These are phyloP conservation scores for Synergus gifuensis DNA, from an alignment of 2,888 invertebrate species.

Conservation along the genomic window DNA sequence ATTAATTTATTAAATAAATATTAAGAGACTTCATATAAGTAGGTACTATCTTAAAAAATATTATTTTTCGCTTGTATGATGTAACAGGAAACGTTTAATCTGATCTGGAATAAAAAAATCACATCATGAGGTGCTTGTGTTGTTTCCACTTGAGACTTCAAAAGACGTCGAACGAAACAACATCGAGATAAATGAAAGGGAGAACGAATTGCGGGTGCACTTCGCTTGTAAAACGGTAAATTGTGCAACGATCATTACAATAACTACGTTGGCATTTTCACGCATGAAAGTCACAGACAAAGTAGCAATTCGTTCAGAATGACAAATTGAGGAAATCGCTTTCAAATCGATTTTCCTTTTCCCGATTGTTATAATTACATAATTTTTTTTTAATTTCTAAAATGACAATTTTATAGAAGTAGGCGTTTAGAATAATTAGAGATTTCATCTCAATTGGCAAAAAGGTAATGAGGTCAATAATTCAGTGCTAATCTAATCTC, in stretches of 20 bases:
- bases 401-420: conserved; percentile 14
- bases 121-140: conserved; percentile 1
- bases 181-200: conserved; percentile 31
- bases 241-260: conserved; percentile 30
- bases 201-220: conserved; percentile 36
- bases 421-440: not conserved
- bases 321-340: not conserved
- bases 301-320: not conserved
- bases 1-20: not conserved
- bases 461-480: conserved; percentile 2
- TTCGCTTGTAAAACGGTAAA: conserved; percentile 31
- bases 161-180: conserved; percentile 13
- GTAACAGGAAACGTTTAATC: not conserved
- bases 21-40: not conserved
- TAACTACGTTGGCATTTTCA: conserved; percentile 48
- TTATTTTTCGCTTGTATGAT: not conserved
- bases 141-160: not conserved
- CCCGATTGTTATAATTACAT: not conserved
- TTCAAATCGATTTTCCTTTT: not conserved
- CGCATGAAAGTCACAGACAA: conserved; percentile 51
- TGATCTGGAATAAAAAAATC: not conserved
- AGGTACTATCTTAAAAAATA: not conserved
- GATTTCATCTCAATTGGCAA: not conserved
- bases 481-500: not conserved
- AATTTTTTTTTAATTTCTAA: conserved; percentile 30